Evolutionary conservation across 2,888 invertebrate genomes (phyloP), one percentile per base, ranked within the genome.

Genomic region (Nesidiocoris tenuis): DNA sequence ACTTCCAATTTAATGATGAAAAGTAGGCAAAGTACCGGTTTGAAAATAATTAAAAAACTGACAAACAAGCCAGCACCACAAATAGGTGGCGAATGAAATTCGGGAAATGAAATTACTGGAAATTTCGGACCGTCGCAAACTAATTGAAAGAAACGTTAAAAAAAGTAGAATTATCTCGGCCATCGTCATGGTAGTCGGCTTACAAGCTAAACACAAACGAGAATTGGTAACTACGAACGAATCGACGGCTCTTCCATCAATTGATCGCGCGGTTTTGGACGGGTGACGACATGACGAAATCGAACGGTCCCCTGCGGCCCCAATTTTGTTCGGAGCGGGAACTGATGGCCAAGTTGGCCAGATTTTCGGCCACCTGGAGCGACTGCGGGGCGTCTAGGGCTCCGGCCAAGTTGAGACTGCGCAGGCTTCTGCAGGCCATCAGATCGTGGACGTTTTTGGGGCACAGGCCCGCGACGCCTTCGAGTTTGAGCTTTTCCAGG

Each of bases 261-360:
- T 59, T 59, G 17, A 59, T 17, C n/a, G 59, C 59, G n/a, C 7
- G n/a, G 18, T 59, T 59, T 59, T 59, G 59, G n/a, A 59, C 59
- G 18, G 59, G 64, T 2, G 64, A 17, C n/a, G 64, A 23, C 2
- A 39, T 39, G 39, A 57, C 39, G 22, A 59, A 67, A n/a, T 19
- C 67, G 55, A 54, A 75, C 5, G 75, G 75, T 1, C 75, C 75
- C 59, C 59, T 66, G 2, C 16, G 39, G 16, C 39, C 63, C 72
- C 72, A 72, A n/a, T 18, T n/a, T 17, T 63, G 72, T 19, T 74
- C 65, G 7, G 57, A 7, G 24, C 74, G 56, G 56, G 74, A 74
- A 56, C 65, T 65, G n/a, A 74, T 74, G 59, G 74, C 23, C 18
- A 74, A 64, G 7, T 54, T 23, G 9, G 74, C 64, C 1, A 74